Evolutionary conservation across 2,888 invertebrate species (phyloP), one percentile per base, ranked within the genome.

Genomic region (Erebia aethiops): DNA sequence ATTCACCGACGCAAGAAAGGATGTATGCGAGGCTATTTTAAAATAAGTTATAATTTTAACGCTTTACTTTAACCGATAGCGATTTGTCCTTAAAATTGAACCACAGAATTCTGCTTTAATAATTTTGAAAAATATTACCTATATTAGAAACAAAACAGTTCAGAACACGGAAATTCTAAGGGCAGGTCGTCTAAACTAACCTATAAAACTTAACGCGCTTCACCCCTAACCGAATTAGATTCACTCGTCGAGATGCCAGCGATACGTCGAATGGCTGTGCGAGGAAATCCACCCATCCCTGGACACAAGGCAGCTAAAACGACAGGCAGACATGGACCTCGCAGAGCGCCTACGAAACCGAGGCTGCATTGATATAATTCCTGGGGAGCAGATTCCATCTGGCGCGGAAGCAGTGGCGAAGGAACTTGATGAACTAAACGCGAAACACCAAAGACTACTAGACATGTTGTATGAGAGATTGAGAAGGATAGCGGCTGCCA

Each of bases 191-290:
- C 77, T 75, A 75, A 79, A 87, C 87, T 70, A 76, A 89, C 84
- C 87, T 89, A 89, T 94, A 94, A 94, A 94, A 89, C 87, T 79
- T 94, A 94, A 91, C 88, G 79, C 69, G 74, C 74, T 79, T 78
- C 77, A 91, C 92, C 77, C 80, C 91, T 95, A 95, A 95, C 95
- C 91, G 85, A 94, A 87, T 70, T 96, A 98, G 98, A 97, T 97
- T 87, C 97, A 97, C 94, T 96, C 97, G 88, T 96, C 96, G 86
- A 95, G 97, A 84, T 96, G 98, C 87, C 96, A 97, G 90, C 96
- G 96, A 77, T 98, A 97, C 94, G 95, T 96, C 76, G 97, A 97
- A 82, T 95, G 95, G 91, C 94, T 98, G 77, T 95, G 98, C 87
- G 96, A 96, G 82, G 97, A 97, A 81, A 94, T 96, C 67, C 97